Base-by-base conservation (phyloP, 2,113 vertebrate species). In the Benitochromis conjunctus region DNA sequence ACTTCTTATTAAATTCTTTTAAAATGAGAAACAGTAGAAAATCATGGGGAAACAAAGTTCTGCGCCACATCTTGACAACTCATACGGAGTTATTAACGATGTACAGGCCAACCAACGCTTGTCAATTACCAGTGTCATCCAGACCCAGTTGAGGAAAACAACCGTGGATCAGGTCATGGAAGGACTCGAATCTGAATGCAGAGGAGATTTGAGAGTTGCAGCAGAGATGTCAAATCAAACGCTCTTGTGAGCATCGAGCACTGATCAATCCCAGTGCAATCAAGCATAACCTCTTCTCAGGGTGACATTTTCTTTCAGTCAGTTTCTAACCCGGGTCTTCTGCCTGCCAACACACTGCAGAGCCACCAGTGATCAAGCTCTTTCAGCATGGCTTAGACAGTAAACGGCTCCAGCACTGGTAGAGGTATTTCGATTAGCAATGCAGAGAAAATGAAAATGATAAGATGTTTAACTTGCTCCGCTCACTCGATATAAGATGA, bases 161-260 rank as follows among this genome's bases (percentile, higher is more conserved):
- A 90, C 86, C 54, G 86, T 51, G 77, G 88, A 90, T 87, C 93
- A 88, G 88, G 91, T 93, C 83, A 66, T 34, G 55, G 80, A 88
- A 90, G 91, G 91, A 91, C 86, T 92, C 81, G 7, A 86, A 93
- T 93, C 84, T 93, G 89, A 94, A 94, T 93, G 93, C 92, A 88
- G 86, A 90, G 78, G 82, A 86, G 89, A 91, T 92, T 89, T 88
- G 86, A 87, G 89, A 94, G 90, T 88, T 88, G 87, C 84, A 79
- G 91, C 94, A 86, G 88, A 92, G 89, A 92, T 66, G 91, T 92
- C 93, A 94, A 94, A 95, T 94, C 94, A 94, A 94, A 94, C 43
- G 91, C 94, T 92, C 92, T 93, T 91, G 89, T 94, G 93, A 94
- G 92, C 91, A 92, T 92, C 91, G 88, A 89, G 91, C 88, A 82